Evolutionary conservation across 30 jellyfish, hydroid and myxozoan species (phyloP), one percentile per base, ranked within the genome.

Genomic region (Chironex yamaguchii): DNA sequence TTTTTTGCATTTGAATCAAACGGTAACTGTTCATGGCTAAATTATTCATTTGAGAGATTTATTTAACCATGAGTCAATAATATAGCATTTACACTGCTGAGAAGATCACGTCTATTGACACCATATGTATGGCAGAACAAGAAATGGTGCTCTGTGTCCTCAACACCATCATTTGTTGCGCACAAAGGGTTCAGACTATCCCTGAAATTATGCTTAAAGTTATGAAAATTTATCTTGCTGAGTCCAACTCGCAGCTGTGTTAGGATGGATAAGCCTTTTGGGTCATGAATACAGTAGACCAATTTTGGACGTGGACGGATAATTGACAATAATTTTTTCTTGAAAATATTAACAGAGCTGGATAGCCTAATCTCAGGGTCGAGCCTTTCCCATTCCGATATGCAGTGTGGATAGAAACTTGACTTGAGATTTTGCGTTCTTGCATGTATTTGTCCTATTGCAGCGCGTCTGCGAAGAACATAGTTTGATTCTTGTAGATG

Each of bases 211-310:
- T 76, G 76, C 62, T 11, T 50, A 76, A 50, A 76, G 34, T 52
- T 26, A 12, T 75, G 78, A 49, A 34, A 75, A 31, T 49, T 75
- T 50, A 75, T 33, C 52, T 50, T 75, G 33, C 88, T 75, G 71
- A 75, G 53, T 20, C 79, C 79, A 26, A 75, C 77, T 17, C 88
- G 54, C 24, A 75, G 88, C 27, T 75, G 77, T 49, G 78, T 48
- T 20, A 75, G 68, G 30, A 49, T 75, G 29, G 77, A 53, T 33
- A 75, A 49, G 13, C 88, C 68, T 27, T 31, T 79, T 48, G 90
- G 81, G 32, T 79, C 90, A 25, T 79, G 90, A 79, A 79, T 79
- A 25, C 81, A 71, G 54, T 42, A 76, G 66, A 62, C 90, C 79
- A 33, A 33, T 22, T 31, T 79, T 62, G 80, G 90, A 26, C 6